These are phyloP conservation scores for Seira sanloemensis DNA, from an alignment of 2,888 invertebrate genomes.

Conservation along the genomic window DNA sequence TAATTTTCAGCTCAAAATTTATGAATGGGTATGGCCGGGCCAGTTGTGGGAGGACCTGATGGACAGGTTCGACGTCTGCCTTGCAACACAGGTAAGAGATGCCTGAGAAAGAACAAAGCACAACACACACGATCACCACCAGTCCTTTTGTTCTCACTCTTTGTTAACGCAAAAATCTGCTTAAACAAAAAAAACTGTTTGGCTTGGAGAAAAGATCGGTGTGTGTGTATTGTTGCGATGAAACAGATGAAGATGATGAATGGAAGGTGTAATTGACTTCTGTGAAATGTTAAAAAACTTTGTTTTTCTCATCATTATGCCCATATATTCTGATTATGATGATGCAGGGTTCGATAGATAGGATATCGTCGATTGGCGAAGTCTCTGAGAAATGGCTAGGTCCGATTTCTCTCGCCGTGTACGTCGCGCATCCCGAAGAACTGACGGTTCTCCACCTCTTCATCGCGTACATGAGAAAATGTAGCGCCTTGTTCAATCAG, in stretches of 20 bases:
- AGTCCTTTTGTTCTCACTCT: too few species aligned
- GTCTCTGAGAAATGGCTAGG: constrained; percentile 90
- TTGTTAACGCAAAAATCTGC: too few species aligned
- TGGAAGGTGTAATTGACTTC: background rate
- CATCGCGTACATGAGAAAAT: constrained; percentile 84
- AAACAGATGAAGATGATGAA: background rate
- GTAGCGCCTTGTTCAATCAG: constrained; percentile 84
- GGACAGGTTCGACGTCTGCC: constrained; percentile 72
- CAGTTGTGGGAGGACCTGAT: constrained; percentile 71
- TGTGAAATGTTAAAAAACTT: background rate
- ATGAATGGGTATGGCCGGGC: constrained; percentile 72
- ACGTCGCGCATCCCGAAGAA: constrained; percentile 80
- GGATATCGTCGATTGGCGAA: constrained; percentile 85
- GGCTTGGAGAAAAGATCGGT: too few species aligned
- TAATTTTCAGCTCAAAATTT: constrained; percentile 71
- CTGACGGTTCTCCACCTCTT: constrained; percentile 84
- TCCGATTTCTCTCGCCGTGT: constrained; percentile 89
- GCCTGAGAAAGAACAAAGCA: too few species aligned
- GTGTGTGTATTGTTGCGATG: too few species aligned
- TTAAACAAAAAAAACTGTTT: too few species aligned
- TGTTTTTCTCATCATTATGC: background rate
- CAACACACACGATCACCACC: too few species aligned
- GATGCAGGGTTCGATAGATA: constrained; percentile 87
- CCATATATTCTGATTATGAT: background rate
- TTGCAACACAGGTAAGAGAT: constrained; percentile 71